Base-by-base conservation (phyloP, 1,140 invertebrate genomes). In the Apolygus lucorum region DNA sequence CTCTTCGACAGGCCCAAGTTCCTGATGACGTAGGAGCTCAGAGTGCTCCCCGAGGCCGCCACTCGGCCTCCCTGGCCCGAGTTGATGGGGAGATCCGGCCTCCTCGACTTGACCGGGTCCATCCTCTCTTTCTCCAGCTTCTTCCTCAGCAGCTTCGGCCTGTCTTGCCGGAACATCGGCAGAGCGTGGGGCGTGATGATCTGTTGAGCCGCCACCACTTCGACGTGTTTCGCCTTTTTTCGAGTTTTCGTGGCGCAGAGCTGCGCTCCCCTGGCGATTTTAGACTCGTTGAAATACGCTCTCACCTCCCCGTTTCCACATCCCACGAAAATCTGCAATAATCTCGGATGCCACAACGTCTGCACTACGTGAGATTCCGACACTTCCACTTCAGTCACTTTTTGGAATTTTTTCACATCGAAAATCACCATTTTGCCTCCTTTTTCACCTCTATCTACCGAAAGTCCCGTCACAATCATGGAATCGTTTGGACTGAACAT, bases 101-200 rank as follows among this genome's bases (percentile, higher is more conserved):
- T 79, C 71, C 85, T 86, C 0, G 95, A 98, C 80, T 95, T 98
- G 0, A 96, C 82, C 0, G 93, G 96, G 84, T 97, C 96, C 75
- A 93, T 81, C 29, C 91, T 81, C 65, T 94, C 92, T 75, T 95
- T 96, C 76, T 98, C 93, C 86, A 95, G 88, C 77, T 91, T 88
- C 78, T 96, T 95, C 71, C 90, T 85, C 28, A 90, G 90, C 1
- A 95, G 95, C 73, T 92, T 89, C 14, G 94, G 85, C 75, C 93
- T 86, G 73, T 97, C 92, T 79, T 97, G 91, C 69, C 94, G 86
- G 79, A 99, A 99, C 78, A 99, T 82, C 0, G 96, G 96, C 67
- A 99, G 80, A 0, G 97, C 93, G 78, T 99, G 95, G 0, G 97
- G 95, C 1, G 96, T 98, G 17, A 99, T 96, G n/a, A 99, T 94